Evolutionary conservation across 2,797 vertebrate genomes (phyloP), one percentile per base, ranked within the genome.

Genomic region (Gouania willdenowi): DNA sequence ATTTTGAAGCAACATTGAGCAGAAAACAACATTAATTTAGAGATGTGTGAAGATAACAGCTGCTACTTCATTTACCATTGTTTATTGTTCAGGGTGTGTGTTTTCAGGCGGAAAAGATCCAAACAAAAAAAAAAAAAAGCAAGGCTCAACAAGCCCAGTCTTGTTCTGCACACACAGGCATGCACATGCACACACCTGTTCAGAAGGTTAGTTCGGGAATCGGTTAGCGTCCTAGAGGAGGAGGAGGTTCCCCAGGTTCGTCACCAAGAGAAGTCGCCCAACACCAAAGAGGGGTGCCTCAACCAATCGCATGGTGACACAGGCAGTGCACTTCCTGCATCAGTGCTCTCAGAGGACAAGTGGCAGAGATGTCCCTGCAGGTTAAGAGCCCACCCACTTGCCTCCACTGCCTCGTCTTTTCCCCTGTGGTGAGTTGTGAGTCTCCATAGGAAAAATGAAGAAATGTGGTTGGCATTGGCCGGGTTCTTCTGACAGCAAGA

Each of bases 161-260:
- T 63, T 71, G 70, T 80, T 58, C 65, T 49, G 19, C 17, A 7
- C 15, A 38, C 43, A 45, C 29, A 54, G n/a, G n/a, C 26, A 33
- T 21, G 45, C 33, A 45, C 44, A 41, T 31, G 35, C 12, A 14
- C 26, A 43, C 41, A 33, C 28, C 65, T 75, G 66, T 66, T 62
- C 10, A 2, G 10, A 33, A 52, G 48, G 60, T 76, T 46, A 72
- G 66, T 72, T 49, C 71, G 77, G 75, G 83, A 79, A 77, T 73
- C 80, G 26, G 30, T 27, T 38, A 10, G 18, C 39, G 51, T 73
- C 71, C 71, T 41, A 34, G 72, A 54, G 69, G 39, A 28, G 16
- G 55, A 34, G 38, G 34, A 41, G 57, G 49, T 49, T 71, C 59
- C 54, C 6, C 1, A 17, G 58, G 59, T 71, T 64, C 61, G 57